Percentiles rank a stretch among this genome's conserved stretches.
Conservation (phyloP, 2,888 invertebrate genomes). For the Amblyjoppa proteus region DNA sequence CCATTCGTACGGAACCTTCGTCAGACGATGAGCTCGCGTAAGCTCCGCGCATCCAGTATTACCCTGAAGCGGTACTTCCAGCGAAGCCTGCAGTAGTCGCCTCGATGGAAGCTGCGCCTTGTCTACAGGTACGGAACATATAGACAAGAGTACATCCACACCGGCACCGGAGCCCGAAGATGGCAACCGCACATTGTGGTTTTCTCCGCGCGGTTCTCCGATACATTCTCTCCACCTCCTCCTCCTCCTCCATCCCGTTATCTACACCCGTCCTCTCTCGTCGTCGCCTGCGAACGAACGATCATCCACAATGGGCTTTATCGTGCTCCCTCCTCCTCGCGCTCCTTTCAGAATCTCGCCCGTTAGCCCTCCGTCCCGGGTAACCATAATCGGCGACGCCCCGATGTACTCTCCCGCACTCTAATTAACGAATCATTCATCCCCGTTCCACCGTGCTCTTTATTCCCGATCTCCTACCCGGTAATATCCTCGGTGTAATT, state of each 20-base stretch:
- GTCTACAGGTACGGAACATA: not conserved
- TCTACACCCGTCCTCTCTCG: constrained; percentile 19
- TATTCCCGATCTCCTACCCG: constrained; percentile 6
- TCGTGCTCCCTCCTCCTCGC: constrained; percentile 74
- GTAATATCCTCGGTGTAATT: constrained; percentile 55
- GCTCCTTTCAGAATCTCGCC: constrained; percentile 74
- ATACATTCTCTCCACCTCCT: constrained; percentile 28
- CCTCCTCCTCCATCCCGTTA: constrained; percentile 21
- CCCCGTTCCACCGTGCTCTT: constrained; percentile 63
- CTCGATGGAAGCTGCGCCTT: constrained; percentile 31
- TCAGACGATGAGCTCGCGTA: constrained; percentile 28
- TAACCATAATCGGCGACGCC: constrained; percentile 46
- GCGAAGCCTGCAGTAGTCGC: not conserved
- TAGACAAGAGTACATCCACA: not conserved
- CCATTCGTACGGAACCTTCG: constrained; percentile 13
- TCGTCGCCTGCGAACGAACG: constrained; percentile 77
- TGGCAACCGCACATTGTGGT: constrained; percentile 39
- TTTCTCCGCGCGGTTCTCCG: constrained; percentile 35
- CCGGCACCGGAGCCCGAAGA: constrained; percentile 22
- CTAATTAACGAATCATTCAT: constrained; percentile 84
- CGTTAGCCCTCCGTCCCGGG: constrained; percentile 42
- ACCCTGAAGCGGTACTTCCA: constrained; percentile 7
- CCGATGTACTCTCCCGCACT: constrained; percentile 71
- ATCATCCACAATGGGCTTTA: constrained; percentile 81
- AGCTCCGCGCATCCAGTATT: constrained; percentile 32